These are phyloP conservation scores for Heterotilapia buettikoferi DNA, from an alignment of 2,113 vertebrate species.

Conservation along the genomic window DNA sequence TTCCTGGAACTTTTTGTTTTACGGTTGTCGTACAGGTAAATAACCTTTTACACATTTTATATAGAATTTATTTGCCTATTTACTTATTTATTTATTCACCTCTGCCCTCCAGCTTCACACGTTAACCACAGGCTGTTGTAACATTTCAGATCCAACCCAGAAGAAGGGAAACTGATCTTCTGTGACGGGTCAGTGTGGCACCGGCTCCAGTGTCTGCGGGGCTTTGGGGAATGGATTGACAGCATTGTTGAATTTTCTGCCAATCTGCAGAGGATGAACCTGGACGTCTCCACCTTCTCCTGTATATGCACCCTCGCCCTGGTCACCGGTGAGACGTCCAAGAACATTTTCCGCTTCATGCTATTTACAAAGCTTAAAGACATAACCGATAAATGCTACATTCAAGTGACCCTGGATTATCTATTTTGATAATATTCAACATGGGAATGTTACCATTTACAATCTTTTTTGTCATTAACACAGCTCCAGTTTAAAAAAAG, in stretches of 20 bases:
- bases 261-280: slow-evolving; percentile 92
- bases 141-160: slow-evolving; percentile 84
- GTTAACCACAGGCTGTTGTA: neutral
- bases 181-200: slow-evolving; percentile 94
- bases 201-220: slow-evolving; percentile 90
- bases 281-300: slow-evolving; percentile 92
- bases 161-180: slow-evolving; percentile 93
- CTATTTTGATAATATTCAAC: neutral
- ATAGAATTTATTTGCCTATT: neutral
- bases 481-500: neutral
- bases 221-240: slow-evolving; percentile 98
- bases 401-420: neutral
- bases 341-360: neutral
- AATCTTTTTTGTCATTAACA: neutral
- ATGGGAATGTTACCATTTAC: neutral
- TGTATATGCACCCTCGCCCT: slow-evolving; percentile 94
- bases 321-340: slow-evolving; percentile 84
- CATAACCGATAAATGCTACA: neutral
- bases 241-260: slow-evolving; percentile 93
- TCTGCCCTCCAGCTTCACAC: neutral
- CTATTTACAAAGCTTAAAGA: neutral
- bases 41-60: neutral
- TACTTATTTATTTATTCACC: neutral
- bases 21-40: slow-evolving; percentile 89
- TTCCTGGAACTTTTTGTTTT: slow-evolving; percentile 97